These are phyloP conservation scores for Aelia acuminata DNA, from an alignment of 2,888 invertebrate genomes.

Conservation along the genomic window DNA sequence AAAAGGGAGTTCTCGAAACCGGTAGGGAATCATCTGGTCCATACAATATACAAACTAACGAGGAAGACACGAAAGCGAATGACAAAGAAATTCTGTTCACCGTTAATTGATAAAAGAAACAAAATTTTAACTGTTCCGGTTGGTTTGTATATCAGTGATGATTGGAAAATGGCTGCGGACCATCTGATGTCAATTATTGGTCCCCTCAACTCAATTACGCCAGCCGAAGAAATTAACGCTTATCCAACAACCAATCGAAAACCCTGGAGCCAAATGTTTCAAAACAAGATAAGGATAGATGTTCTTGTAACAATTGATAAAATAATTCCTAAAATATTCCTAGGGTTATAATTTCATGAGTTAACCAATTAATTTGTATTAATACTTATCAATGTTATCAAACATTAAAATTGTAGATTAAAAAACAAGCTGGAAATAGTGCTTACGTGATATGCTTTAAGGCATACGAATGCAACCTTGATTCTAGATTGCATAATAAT, in stretches of 20 bases:
- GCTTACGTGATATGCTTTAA: too few relatives aligned
- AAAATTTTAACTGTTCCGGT: background rate
- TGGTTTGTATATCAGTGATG: background rate
- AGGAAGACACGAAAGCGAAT: background rate
- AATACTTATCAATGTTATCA: too few relatives aligned
- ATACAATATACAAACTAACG: background rate
- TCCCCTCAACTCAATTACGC: background rate
- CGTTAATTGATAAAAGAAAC: background rate
- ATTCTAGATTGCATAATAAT: too few relatives aligned
- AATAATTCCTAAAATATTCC: too few relatives aligned
- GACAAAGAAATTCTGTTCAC: background rate
- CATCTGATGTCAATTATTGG: background rate
- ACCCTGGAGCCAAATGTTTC: background rate
- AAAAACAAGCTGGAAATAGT: too few relatives aligned
- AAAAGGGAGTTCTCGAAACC: background rate
- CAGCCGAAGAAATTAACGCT: background rate
- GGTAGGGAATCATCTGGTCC: background rate
- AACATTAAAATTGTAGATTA: too few relatives aligned
- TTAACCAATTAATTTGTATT: too few relatives aligned
- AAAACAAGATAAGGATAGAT: background rate
- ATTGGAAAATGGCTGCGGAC: background rate
- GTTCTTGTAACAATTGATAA: background rate
- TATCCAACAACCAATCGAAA: background rate
- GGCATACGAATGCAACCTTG: too few relatives aligned
- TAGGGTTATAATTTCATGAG: too few relatives aligned